These are phyloP conservation scores for Nemotelus pantherinus DNA, from an alignment of 2,888 invertebrate species.

Conservation along the genomic window DNA sequence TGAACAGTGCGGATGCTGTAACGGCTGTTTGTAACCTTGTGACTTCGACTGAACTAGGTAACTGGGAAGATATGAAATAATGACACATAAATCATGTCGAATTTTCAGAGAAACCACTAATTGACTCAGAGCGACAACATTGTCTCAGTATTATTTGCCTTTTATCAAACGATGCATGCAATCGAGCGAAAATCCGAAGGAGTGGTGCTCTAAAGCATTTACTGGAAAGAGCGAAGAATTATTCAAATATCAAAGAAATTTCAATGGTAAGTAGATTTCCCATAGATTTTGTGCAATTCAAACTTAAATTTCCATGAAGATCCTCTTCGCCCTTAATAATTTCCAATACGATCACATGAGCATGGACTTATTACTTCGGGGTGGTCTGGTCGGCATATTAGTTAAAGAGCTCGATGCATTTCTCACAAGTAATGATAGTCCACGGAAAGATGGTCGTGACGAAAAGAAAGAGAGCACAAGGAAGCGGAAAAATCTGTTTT, in stretches of 20 bases:
- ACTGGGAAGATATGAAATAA: not conserved
- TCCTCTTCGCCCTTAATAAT: slow-evolving; percentile 65
- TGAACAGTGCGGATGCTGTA: slow-evolving; percentile 61
- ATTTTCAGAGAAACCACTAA: slow-evolving; percentile 54
- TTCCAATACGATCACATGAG: slow-evolving; percentile 66
- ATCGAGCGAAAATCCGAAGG: slow-evolving; percentile 63
- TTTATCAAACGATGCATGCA: slow-evolving; percentile 62
- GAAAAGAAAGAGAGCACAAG: slow-evolving; percentile 57
- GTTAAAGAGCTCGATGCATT: slow-evolving; percentile 65
- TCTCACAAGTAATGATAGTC: slow-evolving; percentile 61
- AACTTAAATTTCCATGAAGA: slow-evolving; percentile 49
- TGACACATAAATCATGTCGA: not conserved
- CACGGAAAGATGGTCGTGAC: slow-evolving; percentile 59
- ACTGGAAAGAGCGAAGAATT: slow-evolving; percentile 59
- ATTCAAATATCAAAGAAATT: slow-evolving; percentile 59
- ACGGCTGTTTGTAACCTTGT: slow-evolving; percentile 61
- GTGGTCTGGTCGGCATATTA: slow-evolving; percentile 67
- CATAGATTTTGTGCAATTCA: not conserved
- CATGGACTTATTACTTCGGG: slow-evolving; percentile 66
- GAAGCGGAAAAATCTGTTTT: slow-evolving; percentile 57
- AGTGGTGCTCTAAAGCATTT: slow-evolving; percentile 62
- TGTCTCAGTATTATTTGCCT: slow-evolving; percentile 62
- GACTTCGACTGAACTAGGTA: slow-evolving; percentile 56
- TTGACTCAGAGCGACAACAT: slow-evolving; percentile 59
- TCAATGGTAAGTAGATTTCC: slow-evolving; percentile 55